Conservation (phyloP, 2,797 vertebrate genomes). For the Hemibagrus guttatus region DNA sequence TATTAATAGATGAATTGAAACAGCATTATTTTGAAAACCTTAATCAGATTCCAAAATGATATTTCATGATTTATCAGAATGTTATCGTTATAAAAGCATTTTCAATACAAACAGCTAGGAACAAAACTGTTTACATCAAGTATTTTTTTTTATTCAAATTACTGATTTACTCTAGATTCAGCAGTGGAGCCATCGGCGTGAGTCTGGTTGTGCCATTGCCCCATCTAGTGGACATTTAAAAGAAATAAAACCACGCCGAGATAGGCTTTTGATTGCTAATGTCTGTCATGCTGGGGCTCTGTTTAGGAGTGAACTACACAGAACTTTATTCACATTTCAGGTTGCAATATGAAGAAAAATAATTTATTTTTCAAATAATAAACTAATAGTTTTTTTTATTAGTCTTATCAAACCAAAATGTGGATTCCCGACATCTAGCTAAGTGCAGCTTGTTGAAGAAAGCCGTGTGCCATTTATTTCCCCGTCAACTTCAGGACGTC, state of each 20-base stretch:
- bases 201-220: not conserved
- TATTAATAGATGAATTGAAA: not conserved
- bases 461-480: constrained; percentile 64
- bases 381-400: not conserved
- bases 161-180: not conserved
- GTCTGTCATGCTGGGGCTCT: not conserved
- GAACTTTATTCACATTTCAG: not conserved
- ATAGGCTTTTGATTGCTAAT: constrained; percentile 27
- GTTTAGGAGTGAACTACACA: not conserved
- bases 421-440: not conserved
- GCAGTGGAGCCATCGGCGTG: not conserved
- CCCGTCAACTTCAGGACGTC: constrained; percentile 76
- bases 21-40: not conserved
- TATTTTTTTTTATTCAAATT: not conserved
- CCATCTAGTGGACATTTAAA: constrained; percentile 53
- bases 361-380: not conserved
- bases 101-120: not conserved
- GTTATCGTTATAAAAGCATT: not conserved
- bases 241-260: not conserved
- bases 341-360: not conserved
- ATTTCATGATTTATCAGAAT: not conserved
- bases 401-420: not conserved
- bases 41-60: not conserved
- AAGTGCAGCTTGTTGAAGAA: not conserved
- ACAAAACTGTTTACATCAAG: not conserved